Base-by-base conservation (phyloP, 2,888 invertebrate genomes). In the Torymus texanus region DNA sequence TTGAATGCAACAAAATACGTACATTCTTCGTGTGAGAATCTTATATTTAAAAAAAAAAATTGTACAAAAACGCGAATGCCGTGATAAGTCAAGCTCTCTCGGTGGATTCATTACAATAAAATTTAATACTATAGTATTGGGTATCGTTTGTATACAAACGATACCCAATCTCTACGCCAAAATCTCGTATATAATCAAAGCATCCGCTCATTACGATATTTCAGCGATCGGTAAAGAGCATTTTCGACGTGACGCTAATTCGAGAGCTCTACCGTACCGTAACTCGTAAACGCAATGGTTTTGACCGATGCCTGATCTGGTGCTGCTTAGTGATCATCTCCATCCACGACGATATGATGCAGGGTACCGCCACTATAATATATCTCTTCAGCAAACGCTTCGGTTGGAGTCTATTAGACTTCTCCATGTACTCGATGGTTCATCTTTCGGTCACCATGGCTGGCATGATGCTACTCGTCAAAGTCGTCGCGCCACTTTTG, bases 361-460 rank as follows among this genome's bases (percentile, higher is more conserved):
- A 91, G 81, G 93, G 93, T 14, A 87, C 91, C 14, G 80, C 88
- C 12, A 85, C 89, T 4, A 91, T 95, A 12, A 92, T 92, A 66
- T 95, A 93, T 85, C 85, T 94, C 83, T 95, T 94, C 84, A 89
- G 93, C 3, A 92, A 94, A 80, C 93, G 93, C 85, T 92, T 95
- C 56, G 91, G 92, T 21, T 95, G 95, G 95, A 91, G 92, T n/a
- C 90, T 94, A 41, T 89, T 91, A 68, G 91, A 93, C 51, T 95
- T 91, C 84, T 94, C 94, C 0, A 88, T 91, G 55, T 95, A 91
- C 86, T 91, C 92, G 16, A 93, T 93, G 0, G 86, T 91, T 0
- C 91, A 89, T 68, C 92, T 92, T 1, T 83, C 92, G 0, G 87
- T 93, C 51, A 90, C 91, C 0, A 92, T 93, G 81, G 61, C 92